Conservation (phyloP, 2,797 vertebrate species). For the Lepilemur ruficaudatus region DNA sequence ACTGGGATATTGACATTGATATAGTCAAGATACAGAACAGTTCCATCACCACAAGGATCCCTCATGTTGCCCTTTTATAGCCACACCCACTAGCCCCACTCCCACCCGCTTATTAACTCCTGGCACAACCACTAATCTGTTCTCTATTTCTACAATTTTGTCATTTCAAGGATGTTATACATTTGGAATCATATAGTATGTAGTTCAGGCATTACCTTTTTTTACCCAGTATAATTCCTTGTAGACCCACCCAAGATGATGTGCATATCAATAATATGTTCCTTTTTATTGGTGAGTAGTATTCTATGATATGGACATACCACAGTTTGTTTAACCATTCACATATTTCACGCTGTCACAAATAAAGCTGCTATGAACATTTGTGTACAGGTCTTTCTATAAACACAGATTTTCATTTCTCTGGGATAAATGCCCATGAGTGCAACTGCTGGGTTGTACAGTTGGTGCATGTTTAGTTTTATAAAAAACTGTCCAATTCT, state of each 20-base stretch:
- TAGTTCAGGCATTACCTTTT: not conserved
- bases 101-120: not conserved
- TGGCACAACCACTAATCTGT: conserved; percentile 8
- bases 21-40: not conserved
- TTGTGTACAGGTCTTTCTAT: not conserved
- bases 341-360: not conserved
- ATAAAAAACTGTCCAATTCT: not conserved
- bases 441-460: not conserved
- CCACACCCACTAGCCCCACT: not conserved
- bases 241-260: not conserved
- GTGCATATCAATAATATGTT: conserved; percentile 1
- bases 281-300: not conserved
- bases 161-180: conserved; percentile 32
- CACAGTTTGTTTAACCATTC: not conserved
- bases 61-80: not conserved
- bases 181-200: conserved; percentile 8
- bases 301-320: not conserved
- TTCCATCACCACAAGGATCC: not conserved
- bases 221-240: conserved; percentile 20
- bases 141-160: conserved; percentile 32
- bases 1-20: not conserved
- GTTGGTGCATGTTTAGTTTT: not conserved
- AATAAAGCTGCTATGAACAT: not conserved
- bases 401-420: conserved; percentile 7
- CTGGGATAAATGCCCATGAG: conserved; percentile 14